Evolutionary conservation across 2,797 vertebrate species (phyloP).

Genomic region (Neoniphon sammara): DNA sequence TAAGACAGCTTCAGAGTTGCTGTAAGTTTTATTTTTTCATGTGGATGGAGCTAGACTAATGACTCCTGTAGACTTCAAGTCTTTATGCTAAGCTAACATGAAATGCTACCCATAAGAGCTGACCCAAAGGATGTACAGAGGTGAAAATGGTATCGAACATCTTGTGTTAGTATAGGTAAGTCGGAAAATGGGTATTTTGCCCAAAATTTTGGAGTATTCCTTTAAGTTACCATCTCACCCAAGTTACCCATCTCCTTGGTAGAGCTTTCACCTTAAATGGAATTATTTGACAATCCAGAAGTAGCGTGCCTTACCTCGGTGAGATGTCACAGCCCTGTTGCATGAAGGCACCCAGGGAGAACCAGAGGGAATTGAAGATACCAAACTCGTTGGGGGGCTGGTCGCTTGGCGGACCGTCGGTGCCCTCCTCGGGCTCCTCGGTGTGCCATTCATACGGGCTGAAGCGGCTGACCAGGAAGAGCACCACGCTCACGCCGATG

Average conservation of each 20-base stretch:
- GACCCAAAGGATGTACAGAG: no score
- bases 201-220: no score
- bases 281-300: background rate
- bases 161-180: no score
- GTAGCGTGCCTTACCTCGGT: slow-evolving; percentile 67
- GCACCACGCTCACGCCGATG: slow-evolving; percentile 97
- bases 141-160: no score
- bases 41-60: no score
- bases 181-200: no score
- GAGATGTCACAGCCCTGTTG: slow-evolving; percentile 98
- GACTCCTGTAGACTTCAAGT: no score
- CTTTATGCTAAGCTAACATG: no score
- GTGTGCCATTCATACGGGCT: slow-evolving; percentile 98
- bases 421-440: slow-evolving; percentile 95
- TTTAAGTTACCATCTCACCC: background rate
- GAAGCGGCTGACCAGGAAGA: slow-evolving; percentile 98
- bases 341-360: slow-evolving; percentile 98
- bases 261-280: background rate
- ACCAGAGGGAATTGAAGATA: slow-evolving; percentile 98
- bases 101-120: no score
- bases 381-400: slow-evolving; percentile 98
- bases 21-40: no score
- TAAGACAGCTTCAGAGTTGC: no score
- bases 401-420: slow-evolving; percentile 92
- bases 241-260: background rate